Evolutionary conservation across 2,113 vertebrate species (phyloP).

Genomic region (Haemorhous mexicanus): DNA sequence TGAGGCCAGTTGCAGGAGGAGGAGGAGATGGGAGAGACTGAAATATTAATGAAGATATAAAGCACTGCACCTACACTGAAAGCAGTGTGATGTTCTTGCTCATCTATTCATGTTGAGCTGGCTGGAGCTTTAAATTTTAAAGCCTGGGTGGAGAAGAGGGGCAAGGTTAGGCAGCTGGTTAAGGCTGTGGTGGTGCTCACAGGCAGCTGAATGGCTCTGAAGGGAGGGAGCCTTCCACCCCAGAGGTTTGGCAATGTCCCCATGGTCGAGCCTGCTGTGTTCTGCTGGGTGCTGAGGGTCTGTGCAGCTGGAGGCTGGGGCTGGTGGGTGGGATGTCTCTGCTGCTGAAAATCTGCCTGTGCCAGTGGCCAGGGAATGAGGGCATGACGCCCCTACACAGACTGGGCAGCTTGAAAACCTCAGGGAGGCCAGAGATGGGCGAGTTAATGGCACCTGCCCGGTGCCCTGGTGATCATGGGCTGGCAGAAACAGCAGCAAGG

Average conservation of each 20-base stretch:
- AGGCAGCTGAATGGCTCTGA: background rate
- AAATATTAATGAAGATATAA: slow-evolving; percentile 76
- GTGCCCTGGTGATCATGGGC: background rate
- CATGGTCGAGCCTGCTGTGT: background rate
- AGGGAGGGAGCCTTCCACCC: background rate
- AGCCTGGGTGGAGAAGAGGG: slow-evolving; percentile 48
- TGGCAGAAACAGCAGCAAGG: background rate
- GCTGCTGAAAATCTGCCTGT: fast-evolving
- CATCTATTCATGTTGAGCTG: slow-evolving; percentile 51
- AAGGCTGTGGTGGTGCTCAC: background rate
- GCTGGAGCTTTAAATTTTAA: slow-evolving; percentile 55
- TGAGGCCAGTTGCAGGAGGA: slow-evolving; percentile 57
- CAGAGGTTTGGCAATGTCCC: fast-evolving
- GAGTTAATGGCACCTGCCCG: fast-evolving
- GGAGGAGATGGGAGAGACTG: slow-evolving; percentile 65
- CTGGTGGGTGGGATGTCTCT: background rate
- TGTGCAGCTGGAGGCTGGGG: background rate
- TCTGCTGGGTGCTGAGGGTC: fast-evolving
- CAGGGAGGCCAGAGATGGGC: fast-evolving
- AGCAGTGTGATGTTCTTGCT: slow-evolving; percentile 58
- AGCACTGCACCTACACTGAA: slow-evolving; percentile 66
- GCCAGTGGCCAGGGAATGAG: fast-evolving
- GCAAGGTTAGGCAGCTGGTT: slow-evolving; percentile 45
- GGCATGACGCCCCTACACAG: fast-evolving
- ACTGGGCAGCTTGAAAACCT: background rate